These are phyloP conservation scores for Cichlasoma orientale DNA, from an alignment of 2,797 vertebrate species.

Conservation along the genomic window DNA sequence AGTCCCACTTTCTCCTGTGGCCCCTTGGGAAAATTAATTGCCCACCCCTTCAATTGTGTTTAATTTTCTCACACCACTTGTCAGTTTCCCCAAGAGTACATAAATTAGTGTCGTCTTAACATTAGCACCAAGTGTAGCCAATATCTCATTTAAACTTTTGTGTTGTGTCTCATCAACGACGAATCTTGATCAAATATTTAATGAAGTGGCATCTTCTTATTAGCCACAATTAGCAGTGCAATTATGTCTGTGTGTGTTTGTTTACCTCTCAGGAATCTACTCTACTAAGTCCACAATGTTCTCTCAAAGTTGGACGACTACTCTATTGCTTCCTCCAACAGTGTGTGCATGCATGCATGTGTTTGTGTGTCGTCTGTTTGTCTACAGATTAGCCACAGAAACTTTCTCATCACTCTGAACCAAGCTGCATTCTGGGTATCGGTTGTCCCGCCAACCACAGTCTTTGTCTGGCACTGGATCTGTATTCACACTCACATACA, in stretches of 20 bases:
- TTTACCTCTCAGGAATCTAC: constrained; percentile 80
- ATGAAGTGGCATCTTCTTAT: constrained; percentile 58
- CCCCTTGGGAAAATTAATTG: not conserved
- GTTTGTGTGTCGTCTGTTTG: constrained; percentile 77
- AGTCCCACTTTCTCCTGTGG: not conserved
- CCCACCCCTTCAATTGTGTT: not conserved
- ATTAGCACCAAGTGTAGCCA: not conserved
- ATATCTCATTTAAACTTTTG: not conserved
- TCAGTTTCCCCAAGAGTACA: not conserved
- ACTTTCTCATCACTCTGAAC: constrained; percentile 79
- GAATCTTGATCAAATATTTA: constrained; percentile 48
- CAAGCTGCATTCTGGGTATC: constrained; percentile 79
- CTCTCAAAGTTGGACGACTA: constrained; percentile 56
- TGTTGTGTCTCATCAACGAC: constrained; percentile 25
- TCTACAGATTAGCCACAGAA: constrained; percentile 82
- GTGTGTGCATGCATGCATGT: constrained; percentile 65
- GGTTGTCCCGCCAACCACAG: constrained; percentile 80
- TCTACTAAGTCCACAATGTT: constrained; percentile 74
- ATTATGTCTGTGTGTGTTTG: constrained; percentile 66
- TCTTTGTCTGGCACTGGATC: constrained; percentile 82
- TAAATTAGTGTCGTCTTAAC: not conserved
- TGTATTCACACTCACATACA: constrained; percentile 71
- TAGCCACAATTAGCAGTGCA: constrained; percentile 56
- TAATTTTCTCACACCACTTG: not conserved
- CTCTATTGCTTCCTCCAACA: constrained; percentile 61